Evolutionary conservation across 2,888 invertebrate species (phyloP), one percentile per base, ranked within the genome.

Genomic region (Synanthedon vespiformis): DNA sequence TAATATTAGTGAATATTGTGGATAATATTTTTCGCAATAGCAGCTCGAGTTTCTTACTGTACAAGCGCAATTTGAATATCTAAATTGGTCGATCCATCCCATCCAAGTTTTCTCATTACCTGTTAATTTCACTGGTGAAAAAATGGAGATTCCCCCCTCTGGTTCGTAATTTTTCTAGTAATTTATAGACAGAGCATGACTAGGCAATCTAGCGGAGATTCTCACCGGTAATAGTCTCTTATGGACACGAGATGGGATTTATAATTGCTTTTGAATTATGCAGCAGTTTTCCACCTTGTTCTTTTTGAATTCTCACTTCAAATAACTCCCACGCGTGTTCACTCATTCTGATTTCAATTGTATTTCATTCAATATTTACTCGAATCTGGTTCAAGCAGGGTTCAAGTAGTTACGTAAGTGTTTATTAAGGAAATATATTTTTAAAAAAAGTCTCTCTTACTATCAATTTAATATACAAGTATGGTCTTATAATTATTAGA

Each of bases 61-160:
- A 74, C 67, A 70, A 74, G 75, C 77, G 68, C 71, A 74, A 85
- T 86, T 86, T 85, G 83, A 86, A 86, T 86, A 86, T 86, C 83
- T 82, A 85, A 85, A 86, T 86, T 81, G 81, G 77, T 34, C 73
- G 74, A 81, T 80, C 80, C 74, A 70, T 67, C 67, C 65, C 64
- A 57, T 70, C 72, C 55, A 77, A 83, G 79, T 81, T 84, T 77
- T 72, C 80, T 81, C 81, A 81, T 83, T 85, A 81, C 82, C 83
- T 83, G 80, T 70, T 77, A 79, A 77, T 83, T 80, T 80, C 64
- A 50, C 54, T 14, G 10, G 52, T 48, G 53, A 56, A 50, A 16
- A 18, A 12, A 12, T 5, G 16, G 44, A 44, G 44, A 18, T 48
- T 48, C 16, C 11, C 48, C 16, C 12, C 11, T 48, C 18, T 10